These are phyloP conservation scores for Hyphantria cunea DNA, from an alignment of 1,140 invertebrate species.

Conservation along the genomic window DNA sequence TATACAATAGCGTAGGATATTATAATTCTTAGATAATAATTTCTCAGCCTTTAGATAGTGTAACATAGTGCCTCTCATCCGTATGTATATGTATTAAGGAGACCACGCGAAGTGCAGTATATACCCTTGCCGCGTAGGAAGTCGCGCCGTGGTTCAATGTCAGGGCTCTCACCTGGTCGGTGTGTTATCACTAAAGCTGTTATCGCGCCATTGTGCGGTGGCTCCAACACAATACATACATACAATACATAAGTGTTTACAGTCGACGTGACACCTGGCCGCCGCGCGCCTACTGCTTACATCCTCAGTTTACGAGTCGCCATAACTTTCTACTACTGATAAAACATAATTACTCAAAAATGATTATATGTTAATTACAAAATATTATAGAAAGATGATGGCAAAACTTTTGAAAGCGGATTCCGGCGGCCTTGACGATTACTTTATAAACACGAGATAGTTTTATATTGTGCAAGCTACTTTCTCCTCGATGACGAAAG, in stretches of 20 bases:
- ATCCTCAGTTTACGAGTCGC: too few species aligned
- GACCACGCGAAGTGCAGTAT: too few species aligned
- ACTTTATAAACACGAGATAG: constrained; percentile 29
- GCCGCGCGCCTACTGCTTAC: not conserved
- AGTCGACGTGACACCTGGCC: constrained; percentile 22
- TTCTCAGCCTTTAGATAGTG: too few species aligned
- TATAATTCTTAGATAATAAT: too few species aligned
- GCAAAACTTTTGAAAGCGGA: constrained; percentile 33
- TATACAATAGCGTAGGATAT: too few species aligned
- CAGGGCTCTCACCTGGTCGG: constrained; percentile 9
- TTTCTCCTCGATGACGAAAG: constrained; percentile 11
- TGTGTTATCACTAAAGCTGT: constrained; percentile 12
- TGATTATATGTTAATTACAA: too few species aligned
- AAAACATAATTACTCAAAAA: too few species aligned
- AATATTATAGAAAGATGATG: not conserved
- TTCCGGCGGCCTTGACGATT: constrained; percentile 21
- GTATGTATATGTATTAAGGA: too few species aligned
- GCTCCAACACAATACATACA: constrained; percentile 30
- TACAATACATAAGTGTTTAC: constrained; percentile 30
- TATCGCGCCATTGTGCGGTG: constrained; percentile 31
- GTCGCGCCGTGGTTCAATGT: not conserved
- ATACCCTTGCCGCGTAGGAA: too few species aligned
- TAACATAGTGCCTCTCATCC: too few species aligned
- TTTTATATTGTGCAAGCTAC: constrained; percentile 9
- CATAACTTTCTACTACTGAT: too few species aligned